Base-by-base conservation (phyloP, 2,888 invertebrate species). In the Agriotes lineatus region DNA sequence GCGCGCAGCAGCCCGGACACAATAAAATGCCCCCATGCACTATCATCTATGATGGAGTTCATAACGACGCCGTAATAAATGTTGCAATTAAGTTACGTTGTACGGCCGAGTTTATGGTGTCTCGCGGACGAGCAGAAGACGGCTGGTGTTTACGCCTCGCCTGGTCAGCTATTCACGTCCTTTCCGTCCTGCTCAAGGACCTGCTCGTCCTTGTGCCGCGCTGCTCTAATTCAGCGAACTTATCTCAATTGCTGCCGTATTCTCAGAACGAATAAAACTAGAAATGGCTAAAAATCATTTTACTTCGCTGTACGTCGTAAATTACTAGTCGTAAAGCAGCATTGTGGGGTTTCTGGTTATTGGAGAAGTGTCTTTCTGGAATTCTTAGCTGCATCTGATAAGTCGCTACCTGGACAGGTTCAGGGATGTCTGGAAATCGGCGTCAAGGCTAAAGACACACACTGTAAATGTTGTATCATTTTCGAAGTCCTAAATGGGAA, bases 81-180 rank as follows among this genome's bases (percentile, higher is more conserved):
- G 52, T 52, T 33, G 52, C 33, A 52, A 52, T 52, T 52, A 52
- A 52, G 18, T 16, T 33, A 50, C 12, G 45, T 45, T 50, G 30
- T 22, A 12, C 14, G 52, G 52, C 33, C 30, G 25, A 16, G 12
- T 52, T 52, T 52, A 52, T 52, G 52, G 33, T 52, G 52, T 52
- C 52, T 52, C 33, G 33, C 33, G 33, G 52, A 52, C 48, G 19
- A 25, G 7, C 30, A 52, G 33, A 52, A 52, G 33, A 52, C 16
- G 52, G 16, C 33, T 52, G 30, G 33, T 52, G 52, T 52, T 52
- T 52, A 52, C 33, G 16, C 33, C 52, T 52, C 12, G 6, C 14
- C 50, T 48, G 18, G 16, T 12, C 18, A 14, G 18, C 22, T 33
- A 52, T 30, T 30, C 33, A 33, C 33, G 25, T 52, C 9, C n/a